Evolutionary conservation across 2,113 vertebrate genomes (phyloP), one percentile per base, ranked within the genome.

Genomic region (Laterallus jamaicensis): DNA sequence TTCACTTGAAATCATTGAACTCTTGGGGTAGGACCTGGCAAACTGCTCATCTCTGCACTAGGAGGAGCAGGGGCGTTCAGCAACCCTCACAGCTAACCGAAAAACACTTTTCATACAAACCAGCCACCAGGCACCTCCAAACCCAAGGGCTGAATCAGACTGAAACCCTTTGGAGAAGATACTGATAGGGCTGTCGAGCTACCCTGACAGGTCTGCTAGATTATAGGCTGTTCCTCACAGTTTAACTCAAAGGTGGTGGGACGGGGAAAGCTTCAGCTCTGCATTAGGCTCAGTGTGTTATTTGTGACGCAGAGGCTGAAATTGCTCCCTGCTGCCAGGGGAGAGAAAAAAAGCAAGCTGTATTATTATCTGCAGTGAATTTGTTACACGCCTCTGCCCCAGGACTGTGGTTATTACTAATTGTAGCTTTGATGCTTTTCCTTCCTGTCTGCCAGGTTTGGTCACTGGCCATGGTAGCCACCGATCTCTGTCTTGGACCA

Each of bases 391-490:
- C 93, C 71, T 93, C 37, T 90, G 54, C 88, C 73, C 90, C 71
- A 26, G 39, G 88, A 90, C 12, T 59, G 32, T 76, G 82, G 60
- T 78, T 82, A 50, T 86, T 92, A n/a, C 66, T 96, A 96, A 97
- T 90, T 95, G 84, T 71, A 71, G 59, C 52, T 92, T 83, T 82
- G 62, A 35, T 82, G 54, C 55, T 76, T 83, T 93, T 79, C 60
- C 44, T 86, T 96, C 89, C 69, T 97, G 95, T 87, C 74, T 92
- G 55, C 88, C 82, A 99, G 99, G 99, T 99, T 37, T 99, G 99
- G 99, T 99, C 99, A 4, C 97, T 99, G 96, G 99, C 99, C 10
- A 98, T 98, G 11, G 99, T 99, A 66, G 99, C 99, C 49, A 99
- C 99, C 78, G 98, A 98, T 90, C 97, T 98, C 85, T 99, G 99